A percentile compares a stretch with the other conserved stretches of the same genome.
Evolutionary conservation across 2,888 invertebrate species (phyloP).

Genomic region (Xylocampa areola): DNA sequence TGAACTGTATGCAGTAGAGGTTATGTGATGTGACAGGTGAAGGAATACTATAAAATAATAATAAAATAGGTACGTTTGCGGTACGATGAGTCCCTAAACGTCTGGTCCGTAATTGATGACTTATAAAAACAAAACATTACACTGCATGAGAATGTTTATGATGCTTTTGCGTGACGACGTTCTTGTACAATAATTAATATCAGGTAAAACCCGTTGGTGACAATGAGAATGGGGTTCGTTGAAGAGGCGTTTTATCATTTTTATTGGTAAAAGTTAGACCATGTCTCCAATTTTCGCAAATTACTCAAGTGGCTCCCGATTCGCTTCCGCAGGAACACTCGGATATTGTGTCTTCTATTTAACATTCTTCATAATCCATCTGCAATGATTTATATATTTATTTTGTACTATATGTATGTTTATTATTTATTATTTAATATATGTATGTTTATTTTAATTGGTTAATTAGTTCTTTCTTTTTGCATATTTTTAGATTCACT

Average conservation of each 20-base stretch:
- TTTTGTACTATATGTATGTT: too few species aligned
- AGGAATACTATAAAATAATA: neutral
- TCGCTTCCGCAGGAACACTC: too few species aligned
- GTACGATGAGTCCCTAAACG: conserved; percentile 1
- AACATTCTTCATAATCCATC: too few species aligned
- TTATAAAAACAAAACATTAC: conserved; percentile 6
- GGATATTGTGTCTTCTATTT: too few species aligned
- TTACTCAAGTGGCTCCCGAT: too few species aligned
- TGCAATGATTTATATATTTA: too few species aligned
- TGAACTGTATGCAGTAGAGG: conserved; percentile 17
- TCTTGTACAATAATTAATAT: conserved; percentile 10
- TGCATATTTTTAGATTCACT: too few species aligned
- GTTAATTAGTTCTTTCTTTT: too few species aligned
- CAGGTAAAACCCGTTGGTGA: conserved; percentile 29
- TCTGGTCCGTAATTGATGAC: conserved; percentile 9
- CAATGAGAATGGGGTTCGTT: conserved; percentile 14
- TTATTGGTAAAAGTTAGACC: conserved; percentile 16
- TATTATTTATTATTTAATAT: too few species aligned
- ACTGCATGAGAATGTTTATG: conserved; percentile 5
- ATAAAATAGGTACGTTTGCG: conserved; percentile 2
- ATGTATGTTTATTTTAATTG: too few species aligned
- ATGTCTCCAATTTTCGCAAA: too few species aligned
- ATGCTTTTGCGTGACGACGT: conserved; percentile 16
- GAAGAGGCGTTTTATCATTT: conserved; percentile 12
- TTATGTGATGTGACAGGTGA: conserved; percentile 12